Evolutionary conservation across 2,888 invertebrate genomes (phyloP), one percentile per base, ranked within the genome.

Genomic region (Ormyrus thymus): DNA sequence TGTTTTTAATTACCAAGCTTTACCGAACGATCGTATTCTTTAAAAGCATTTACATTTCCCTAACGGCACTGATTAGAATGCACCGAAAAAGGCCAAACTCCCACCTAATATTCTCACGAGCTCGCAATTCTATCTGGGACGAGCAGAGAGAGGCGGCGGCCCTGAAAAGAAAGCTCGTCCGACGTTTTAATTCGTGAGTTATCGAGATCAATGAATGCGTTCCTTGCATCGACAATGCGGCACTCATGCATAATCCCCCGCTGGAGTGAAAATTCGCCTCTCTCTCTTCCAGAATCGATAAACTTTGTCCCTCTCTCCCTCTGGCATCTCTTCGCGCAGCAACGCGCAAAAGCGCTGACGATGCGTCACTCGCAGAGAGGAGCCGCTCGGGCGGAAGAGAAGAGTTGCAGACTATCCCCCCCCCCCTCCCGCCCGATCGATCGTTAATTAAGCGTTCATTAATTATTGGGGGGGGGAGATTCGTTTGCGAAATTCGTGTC

Each of bases 361-460:
- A 53, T 51, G 51, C 59, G 46, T 15, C 51, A 53, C 8, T 55
- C 11, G 59, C 61, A 58, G 13, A 66, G 29, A 65, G 7, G 53
- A 55, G 7, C 29, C 53, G 71, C 61, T 45, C 43, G n/a, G n/a
- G 61, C 5, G 15, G 10, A 29, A 50, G 65, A 9, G 65, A 11
- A 51, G 7, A 13, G 13, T 43, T 13, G 1, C 68, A 13, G n/a
- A 9, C 43, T 11, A 56, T 56, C 1, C 29, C 0, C 3, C 29
- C 29, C 29, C 1, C 29, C 29, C 29, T 1, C 29, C 1, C 29
- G 2, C 29, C 66, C 53, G 8, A 68, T 75, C 68, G 75, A 68
- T 68, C 66, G 61, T 75, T 68, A 68, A 68, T 66, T 59, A 75
- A 75, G 75, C 66, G 48, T 68, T 75, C 66, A 66, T 75, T 75